Base-by-base conservation (phyloP, 2,888 invertebrate genomes). In the Drosophila conformis region DNA sequence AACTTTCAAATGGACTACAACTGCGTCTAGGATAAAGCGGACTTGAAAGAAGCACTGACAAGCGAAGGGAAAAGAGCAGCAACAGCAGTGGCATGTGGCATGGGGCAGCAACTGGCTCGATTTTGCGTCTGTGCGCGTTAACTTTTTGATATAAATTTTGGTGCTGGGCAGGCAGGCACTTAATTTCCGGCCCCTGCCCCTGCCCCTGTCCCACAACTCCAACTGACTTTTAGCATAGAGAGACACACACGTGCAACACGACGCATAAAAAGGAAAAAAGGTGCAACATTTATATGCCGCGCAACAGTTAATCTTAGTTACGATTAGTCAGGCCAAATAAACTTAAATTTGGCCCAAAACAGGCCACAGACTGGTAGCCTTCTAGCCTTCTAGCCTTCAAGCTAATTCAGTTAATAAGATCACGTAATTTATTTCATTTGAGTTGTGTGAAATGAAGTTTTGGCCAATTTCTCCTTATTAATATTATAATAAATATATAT, bases 241-340 rank as follows among this genome's bases (percentile, higher is more conserved):
- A 77, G 70, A 69, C 77, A 61, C 74, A 81, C 82, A 78, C 86
- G 72, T 79, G 65, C 56, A 70, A 51, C 36, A 63, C 38, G 65
- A 40, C 48, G 58, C 10, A 1, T n/a, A 10, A 27, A 54, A 25
- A 4, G 25, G 46, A 38, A 63, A 60, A 73, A 73, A 69, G 71
- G 70, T 61, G 69, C 60, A 72, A 70, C 70, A 75, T 73, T 76
- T 75, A 73, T 82, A 73, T 76, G 80, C 81, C 74, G 86, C 83
- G 86, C 86, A 84, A 88, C 87, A 88, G 87, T 87, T 88, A 84
- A 87, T 88, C 88, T 86, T 84, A 76, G 87, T 88, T 87, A 88
- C 82, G 85, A 78, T 82, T 80, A 85, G 83, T 73, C 85, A 76
- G 72, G 75, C 79, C 77, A 82, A 84, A 87, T 87, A 83, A 87